phyloP scores from a whole-genome alignment of 2,113 vertebrate genomes.

The Butorides virescens region DNA sequence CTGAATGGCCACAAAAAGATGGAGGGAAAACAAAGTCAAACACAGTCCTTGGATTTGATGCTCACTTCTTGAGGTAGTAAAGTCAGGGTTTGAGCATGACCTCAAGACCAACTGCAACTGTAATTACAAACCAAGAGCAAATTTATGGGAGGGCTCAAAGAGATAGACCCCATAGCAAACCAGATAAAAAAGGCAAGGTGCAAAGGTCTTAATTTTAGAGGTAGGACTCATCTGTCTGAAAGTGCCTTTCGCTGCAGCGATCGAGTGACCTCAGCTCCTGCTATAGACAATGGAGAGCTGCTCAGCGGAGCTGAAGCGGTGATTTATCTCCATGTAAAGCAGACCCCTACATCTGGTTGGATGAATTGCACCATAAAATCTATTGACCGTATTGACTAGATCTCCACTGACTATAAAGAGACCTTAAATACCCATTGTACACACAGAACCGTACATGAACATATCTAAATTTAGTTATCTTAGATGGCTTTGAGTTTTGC shows the following conservation, averaged over 20 bases:
- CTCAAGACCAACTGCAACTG: background rate
- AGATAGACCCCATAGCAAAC: background rate
- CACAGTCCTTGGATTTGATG: background rate
- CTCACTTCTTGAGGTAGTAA: background rate
- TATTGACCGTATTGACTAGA: background rate
- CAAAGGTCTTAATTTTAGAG: background rate
- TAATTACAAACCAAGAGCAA: background rate
- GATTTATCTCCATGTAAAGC: background rate
- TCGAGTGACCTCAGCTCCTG: background rate
- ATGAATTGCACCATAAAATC: background rate
- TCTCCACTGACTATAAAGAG: background rate
- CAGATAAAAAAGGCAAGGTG: background rate
- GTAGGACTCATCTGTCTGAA: background rate
- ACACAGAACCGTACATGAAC: fast-evolving
- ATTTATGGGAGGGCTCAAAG: background rate
- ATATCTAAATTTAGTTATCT: background rate
- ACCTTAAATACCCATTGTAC: background rate
- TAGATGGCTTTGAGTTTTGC: background rate
- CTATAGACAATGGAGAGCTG: background rate
- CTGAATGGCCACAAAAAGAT: background rate
- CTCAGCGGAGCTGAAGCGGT: background rate
- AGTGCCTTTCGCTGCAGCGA: background rate
- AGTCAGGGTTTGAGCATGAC: background rate
- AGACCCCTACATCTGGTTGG: background rate
- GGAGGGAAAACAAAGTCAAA: background rate